These are phyloP conservation scores for Fissipunctia ypsillon DNA, from an alignment of 2,888 invertebrate genomes.

Conservation along the genomic window DNA sequence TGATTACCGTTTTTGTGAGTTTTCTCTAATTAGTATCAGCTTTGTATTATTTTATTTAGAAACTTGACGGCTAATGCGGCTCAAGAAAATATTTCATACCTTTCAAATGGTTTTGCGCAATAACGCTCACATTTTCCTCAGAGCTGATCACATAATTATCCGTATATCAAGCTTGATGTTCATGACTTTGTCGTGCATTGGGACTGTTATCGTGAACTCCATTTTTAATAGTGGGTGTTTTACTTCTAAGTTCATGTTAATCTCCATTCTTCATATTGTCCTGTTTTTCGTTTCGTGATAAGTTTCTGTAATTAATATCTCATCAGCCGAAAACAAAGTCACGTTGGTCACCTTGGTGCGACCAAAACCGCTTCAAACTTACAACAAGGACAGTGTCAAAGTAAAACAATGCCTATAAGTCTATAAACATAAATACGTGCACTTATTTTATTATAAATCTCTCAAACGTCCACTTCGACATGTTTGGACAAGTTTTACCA, in stretches of 20 bases:
- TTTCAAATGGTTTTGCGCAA: not conserved
- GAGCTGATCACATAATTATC: not conserved
- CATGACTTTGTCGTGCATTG: not conserved
- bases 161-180: not conserved
- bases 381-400: too few species aligned
- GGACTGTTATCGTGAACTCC: not conserved
- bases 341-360: too few species aligned
- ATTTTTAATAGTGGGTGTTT: not conserved
- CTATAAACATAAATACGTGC: too few species aligned
- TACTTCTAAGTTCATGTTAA: too few species aligned
- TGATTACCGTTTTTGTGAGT: not conserved
- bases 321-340: too few species aligned
- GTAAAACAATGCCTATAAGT: too few species aligned
- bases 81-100: not conserved
- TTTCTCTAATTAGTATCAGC: not conserved
- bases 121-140: not conserved
- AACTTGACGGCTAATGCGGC: not conserved
- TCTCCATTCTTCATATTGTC: too few species aligned
- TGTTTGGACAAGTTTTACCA: conserved; percentile 38
- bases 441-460: conserved; percentile 11
- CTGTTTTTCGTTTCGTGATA: too few species aligned
- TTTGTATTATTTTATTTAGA: not conserved
- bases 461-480: conserved; percentile 14
- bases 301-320: too few species aligned
- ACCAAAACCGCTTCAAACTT: too few species aligned